Conservation (phyloP, 2,888 invertebrate genomes). For the Drosophila prostipennis region DNA sequence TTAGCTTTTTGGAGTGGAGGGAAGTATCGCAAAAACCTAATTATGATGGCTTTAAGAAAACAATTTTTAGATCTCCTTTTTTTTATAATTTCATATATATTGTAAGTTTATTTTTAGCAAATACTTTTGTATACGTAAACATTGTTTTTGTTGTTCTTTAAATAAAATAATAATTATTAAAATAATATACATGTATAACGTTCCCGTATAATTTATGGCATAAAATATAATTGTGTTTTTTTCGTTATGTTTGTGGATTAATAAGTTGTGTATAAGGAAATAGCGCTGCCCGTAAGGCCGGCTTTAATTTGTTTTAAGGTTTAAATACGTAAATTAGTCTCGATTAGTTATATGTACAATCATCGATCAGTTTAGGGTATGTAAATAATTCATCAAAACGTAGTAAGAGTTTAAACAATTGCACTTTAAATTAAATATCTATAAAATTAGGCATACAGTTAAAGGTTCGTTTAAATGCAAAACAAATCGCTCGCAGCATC, state of each 20-base stretch:
- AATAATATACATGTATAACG: slow-evolving; percentile 59
- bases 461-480: slow-evolving; percentile 66
- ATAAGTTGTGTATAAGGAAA: slow-evolving; percentile 65
- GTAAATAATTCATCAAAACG: slow-evolving; percentile 32
- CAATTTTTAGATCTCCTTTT: neutral
- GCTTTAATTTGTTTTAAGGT: slow-evolving; percentile 35
- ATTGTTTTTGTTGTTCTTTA: slow-evolving; percentile 60
- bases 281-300: slow-evolving; percentile 33
- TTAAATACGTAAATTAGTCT: slow-evolving; percentile 76
- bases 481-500: slow-evolving; percentile 59
- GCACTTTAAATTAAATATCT: slow-evolving; percentile 55
- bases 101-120: slow-evolving; percentile 61
- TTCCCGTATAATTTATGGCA: slow-evolving; percentile 77
- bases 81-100: slow-evolving; percentile 43
- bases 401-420: slow-evolving; percentile 49
- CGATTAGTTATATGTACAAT: slow-evolving; percentile 61
- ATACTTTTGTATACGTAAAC: slow-evolving; percentile 75
- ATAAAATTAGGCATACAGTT: slow-evolving; percentile 51
- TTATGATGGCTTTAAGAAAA: neutral
- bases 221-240: slow-evolving; percentile 63
- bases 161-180: slow-evolving; percentile 64
- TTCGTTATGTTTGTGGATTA: slow-evolving; percentile 24
- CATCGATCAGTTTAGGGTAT: slow-evolving; percentile 26
- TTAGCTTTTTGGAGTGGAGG: neutral
- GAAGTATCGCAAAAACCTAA: neutral